Conservation (phyloP, 2,113 vertebrate genomes). For the Mastomys coucha region DNA sequence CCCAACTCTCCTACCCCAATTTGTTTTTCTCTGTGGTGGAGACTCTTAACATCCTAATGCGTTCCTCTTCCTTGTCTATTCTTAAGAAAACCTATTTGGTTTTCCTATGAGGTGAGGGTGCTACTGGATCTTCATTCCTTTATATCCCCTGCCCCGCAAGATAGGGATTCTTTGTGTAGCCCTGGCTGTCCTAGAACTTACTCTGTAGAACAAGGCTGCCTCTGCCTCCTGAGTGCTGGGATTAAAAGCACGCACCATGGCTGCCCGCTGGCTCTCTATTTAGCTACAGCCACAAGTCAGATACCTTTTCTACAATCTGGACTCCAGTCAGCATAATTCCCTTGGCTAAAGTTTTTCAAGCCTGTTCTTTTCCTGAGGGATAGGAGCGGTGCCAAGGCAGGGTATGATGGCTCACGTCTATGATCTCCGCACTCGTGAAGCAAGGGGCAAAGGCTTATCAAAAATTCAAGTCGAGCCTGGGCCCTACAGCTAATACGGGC, state of each 20-base stretch:
- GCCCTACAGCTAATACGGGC: background rate
- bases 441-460: too few relatives aligned
- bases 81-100: background rate
- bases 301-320: background rate
- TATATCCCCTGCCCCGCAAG: too few relatives aligned
- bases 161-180: background rate
- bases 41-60: background rate
- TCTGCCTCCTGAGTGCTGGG: background rate
- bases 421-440: background rate
- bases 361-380: background rate
- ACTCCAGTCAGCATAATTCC: background rate
- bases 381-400: background rate
- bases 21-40: background rate
- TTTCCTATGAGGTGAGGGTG: background rate
- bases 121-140: background rate
- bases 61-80: background rate
- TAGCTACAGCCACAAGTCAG: background rate
- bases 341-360: background rate
- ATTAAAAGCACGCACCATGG: background rate
- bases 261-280: background rate
- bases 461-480: background rate
- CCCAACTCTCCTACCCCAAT: background rate
- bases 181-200: too few relatives aligned
- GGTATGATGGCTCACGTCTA: rapidly evolving
- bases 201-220: background rate